These are phyloP conservation scores for Phortica variegata DNA, from an alignment of 1,140 invertebrate species.

Conservation along the genomic window DNA sequence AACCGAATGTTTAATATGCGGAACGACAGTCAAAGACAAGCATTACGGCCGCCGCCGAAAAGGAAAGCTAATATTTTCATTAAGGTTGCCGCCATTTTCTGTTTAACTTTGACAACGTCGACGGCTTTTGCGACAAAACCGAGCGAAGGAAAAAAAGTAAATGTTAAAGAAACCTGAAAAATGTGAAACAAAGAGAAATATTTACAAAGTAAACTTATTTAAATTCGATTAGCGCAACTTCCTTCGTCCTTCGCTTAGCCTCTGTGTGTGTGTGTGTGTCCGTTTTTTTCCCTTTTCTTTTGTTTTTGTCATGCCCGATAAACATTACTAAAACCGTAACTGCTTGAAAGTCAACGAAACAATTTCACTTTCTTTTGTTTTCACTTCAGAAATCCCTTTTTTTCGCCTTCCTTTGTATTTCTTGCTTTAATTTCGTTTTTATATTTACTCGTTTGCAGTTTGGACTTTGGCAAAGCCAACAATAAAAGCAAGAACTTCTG, in stretches of 20 bases:
- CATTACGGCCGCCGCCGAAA: too few relatives aligned
- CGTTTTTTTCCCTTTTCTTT: slow-evolving; percentile 2
- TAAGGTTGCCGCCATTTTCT: slow-evolving; percentile 1
- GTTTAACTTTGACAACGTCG: slow-evolving; percentile 18
- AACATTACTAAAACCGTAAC: too few relatives aligned
- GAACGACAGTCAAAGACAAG: too few relatives aligned
- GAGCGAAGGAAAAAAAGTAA: background rate
- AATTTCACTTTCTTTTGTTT: too few relatives aligned
- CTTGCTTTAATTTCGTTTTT: too few relatives aligned
- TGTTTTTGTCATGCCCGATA: slow-evolving; percentile 21
- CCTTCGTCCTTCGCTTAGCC: slow-evolving; percentile 29
- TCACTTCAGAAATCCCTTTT: too few relatives aligned
- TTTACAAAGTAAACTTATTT: slow-evolving; percentile 54
- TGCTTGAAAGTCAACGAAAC: too few relatives aligned
- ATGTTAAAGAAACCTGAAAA: background rate
- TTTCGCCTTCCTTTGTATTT: too few relatives aligned
- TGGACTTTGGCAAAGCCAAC: too few relatives aligned
- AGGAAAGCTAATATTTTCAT: slow-evolving; percentile 48
- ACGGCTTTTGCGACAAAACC: slow-evolving; percentile 17
- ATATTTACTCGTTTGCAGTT: too few relatives aligned
- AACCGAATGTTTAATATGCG: too few relatives aligned
- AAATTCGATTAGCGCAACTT: slow-evolving; percentile 54
- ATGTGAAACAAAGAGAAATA: slow-evolving; percentile 18
- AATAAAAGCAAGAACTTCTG: too few relatives aligned
- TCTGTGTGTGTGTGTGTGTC: background rate